Evolutionary conservation across 2,113 vertebrate genomes (phyloP), one percentile per base, ranked within the genome.

Genomic region (Accipiter virgatus): DNA sequence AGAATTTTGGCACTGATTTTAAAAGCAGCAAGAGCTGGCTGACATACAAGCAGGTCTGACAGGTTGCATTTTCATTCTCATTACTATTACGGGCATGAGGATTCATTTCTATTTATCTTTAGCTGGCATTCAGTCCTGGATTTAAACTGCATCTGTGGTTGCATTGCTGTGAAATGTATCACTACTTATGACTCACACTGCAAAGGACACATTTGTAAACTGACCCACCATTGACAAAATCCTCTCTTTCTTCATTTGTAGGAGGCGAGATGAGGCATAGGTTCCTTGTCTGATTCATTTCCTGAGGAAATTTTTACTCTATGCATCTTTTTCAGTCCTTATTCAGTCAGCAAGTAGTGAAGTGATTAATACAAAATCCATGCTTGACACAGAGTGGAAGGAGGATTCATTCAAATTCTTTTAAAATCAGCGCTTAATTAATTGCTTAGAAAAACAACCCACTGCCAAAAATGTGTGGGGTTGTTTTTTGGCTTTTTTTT

Each of bases 221-320:
- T 96, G 97, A 97, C 96, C 97, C 96, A 95, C 96, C 97, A 97
- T 79, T 97, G 97, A 97, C 95, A 97, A 96, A 93, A 95, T 94
- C 88, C 93, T 96, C 93, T 86, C 90, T 86, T 77, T 82, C 96
- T 95, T 88, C 96, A 18, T 47, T 86, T 77, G 96, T 48, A 89
- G 95, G 96, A 96, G 93, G 87, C 67, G 50, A 89, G 95, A 97
- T 95, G 97, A 98, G 95, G 95, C 92, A 97, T 82, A 81, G 83
- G 95, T 88, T 96, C 93, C 97, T 96, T 38, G 88, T 97, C 97
- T 98, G 98, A 98, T 98, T 98, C 98, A 98, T 95, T 97, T 98
- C 98, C 98, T 98, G 97, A 93, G 97, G 97, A 98, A 98, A 98
- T 97, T 96, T 96, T 97, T 89, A 97, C 92, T 86, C 95, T 62